Conservation (phyloP, 2,888 invertebrate species). For the Exocentrus adspersus region DNA sequence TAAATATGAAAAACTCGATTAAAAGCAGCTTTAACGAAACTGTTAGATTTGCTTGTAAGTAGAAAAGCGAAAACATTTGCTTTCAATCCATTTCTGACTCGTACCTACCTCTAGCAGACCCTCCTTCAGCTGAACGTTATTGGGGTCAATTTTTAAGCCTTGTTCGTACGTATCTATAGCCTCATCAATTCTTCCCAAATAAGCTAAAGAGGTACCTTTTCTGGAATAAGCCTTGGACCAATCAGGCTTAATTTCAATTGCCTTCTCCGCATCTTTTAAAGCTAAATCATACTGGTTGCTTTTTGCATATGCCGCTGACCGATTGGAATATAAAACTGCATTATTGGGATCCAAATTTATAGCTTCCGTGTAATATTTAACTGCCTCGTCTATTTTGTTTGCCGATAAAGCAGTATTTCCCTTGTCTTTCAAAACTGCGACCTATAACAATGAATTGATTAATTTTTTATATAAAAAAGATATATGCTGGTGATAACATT, state of each 20-base stretch:
- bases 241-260: slow-evolving; percentile 80
- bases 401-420: slow-evolving; percentile 86
- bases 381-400: slow-evolving; percentile 81
- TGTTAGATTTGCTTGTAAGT: too few relatives aligned
- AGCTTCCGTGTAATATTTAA: slow-evolving; percentile 82
- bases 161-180: slow-evolving; percentile 81
- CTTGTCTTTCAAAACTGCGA: slow-evolving; percentile 83
- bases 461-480: slow-evolving; percentile 5
- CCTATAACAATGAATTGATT: slow-evolving; percentile 66
- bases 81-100: background rate
- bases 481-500: too few relatives aligned
- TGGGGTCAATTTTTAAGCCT: slow-evolving; percentile 78
- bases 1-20: background rate
- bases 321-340: slow-evolving; percentile 90
- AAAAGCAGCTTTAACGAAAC: too few relatives aligned
- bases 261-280: slow-evolving; percentile 86
- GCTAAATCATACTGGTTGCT: slow-evolving; percentile 78
- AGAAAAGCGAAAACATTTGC: too few relatives aligned
- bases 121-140: slow-evolving; percentile 75
- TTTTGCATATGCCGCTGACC: slow-evolving; percentile 91
- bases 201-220: slow-evolving; percentile 87
- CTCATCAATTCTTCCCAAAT: slow-evolving; percentile 77
- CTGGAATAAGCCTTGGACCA: slow-evolving; percentile 93
- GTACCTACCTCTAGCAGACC: slow-evolving; percentile 71
- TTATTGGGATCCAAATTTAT: slow-evolving; percentile 82